Evolutionary conservation across 2,797 vertebrate genomes (phyloP), one percentile per base, ranked within the genome.

Genomic region (Enoplosus armatus): DNA sequence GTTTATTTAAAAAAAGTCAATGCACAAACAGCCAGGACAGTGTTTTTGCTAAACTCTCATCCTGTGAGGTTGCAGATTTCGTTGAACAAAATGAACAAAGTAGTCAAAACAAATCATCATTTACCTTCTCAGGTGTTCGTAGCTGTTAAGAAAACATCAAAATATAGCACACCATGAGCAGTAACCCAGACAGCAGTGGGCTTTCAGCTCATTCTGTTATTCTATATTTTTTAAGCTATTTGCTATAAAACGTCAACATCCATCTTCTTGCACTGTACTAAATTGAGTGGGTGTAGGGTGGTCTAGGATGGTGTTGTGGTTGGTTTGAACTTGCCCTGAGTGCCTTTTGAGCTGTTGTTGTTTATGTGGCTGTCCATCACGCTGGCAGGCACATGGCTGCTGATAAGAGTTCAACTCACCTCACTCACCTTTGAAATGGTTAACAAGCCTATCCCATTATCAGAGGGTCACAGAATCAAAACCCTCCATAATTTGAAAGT

Each of bases 231-330:
- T 35, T 29, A 33, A 64, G 56, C 65, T 60, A 45, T 66, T 64
- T 55, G 69, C 75, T 60, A 60, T 75, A 54, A 55, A n/a, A 61
- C 72, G 71, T 71, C 71, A 80, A 60, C 64, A 80, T 81, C 64
- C 50, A 80, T 75, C 76, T 75, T 61, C 65, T 33, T 39, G 31
- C 43, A 10, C 47, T 48, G 24, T 68, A 61, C 63, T 80, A 72
- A 79, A 59, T 8, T 24, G 65, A 80, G 51, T 78, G 83, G 56
- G 35, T 75, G 64, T 64, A 39, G 41, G 62, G 37, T n/a, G n/a
- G n/a, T n/a, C n/a, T n/a, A n/a, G n/a, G n/a, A n/a, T 43, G 48
- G 35, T n/a, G 56, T 37, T 45, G 16, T 54, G 59, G 70, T 63
- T 53, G 26, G 71, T 64, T 62, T 48, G 35, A 72, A 45, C 66